Conservation (phyloP, 2,888 invertebrate species). For the Hesperia comma region DNA sequence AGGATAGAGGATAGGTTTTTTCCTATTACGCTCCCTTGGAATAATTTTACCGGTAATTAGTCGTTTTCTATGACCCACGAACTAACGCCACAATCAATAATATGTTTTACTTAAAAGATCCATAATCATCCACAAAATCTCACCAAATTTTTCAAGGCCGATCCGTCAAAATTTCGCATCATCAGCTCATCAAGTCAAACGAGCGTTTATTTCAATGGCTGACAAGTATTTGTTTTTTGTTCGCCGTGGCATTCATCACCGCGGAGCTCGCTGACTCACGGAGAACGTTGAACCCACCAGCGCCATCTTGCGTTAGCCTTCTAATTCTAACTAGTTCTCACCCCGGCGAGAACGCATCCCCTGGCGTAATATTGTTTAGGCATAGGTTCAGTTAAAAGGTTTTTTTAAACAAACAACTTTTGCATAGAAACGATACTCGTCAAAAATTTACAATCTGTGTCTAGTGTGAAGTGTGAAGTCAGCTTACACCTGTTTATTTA, state of each 20-base stretch:
- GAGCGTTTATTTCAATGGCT: conserved; percentile 10
- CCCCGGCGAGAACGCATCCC: conserved; percentile 17
- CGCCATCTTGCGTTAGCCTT: conserved; percentile 48
- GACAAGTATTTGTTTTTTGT: conserved; percentile 31
- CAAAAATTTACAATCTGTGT: no score
- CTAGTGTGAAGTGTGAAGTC: no score
- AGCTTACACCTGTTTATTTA: no score
- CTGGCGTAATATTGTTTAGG: background rate
- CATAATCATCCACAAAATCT: background rate
- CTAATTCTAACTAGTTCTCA: conserved; percentile 28
- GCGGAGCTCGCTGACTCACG: conserved; percentile 68
- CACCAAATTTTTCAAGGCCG: conserved; percentile 1
- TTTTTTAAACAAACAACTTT: background rate
- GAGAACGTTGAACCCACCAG: conserved; percentile 67
- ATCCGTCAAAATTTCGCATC: conserved; percentile 17
- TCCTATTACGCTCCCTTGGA: no score
- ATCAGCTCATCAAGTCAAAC: conserved; percentile 21
- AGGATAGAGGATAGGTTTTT: no score
- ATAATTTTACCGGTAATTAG: no score
- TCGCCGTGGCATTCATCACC: conserved; percentile 53
- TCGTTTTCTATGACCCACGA: no score
- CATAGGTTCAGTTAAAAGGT: background rate
- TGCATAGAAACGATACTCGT: no score
- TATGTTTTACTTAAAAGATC: no score
- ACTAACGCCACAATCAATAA: no score